Evolutionary conservation across 2,797 vertebrate genomes (phyloP).

Genomic region (Chaetodon trifasciatus): DNA sequence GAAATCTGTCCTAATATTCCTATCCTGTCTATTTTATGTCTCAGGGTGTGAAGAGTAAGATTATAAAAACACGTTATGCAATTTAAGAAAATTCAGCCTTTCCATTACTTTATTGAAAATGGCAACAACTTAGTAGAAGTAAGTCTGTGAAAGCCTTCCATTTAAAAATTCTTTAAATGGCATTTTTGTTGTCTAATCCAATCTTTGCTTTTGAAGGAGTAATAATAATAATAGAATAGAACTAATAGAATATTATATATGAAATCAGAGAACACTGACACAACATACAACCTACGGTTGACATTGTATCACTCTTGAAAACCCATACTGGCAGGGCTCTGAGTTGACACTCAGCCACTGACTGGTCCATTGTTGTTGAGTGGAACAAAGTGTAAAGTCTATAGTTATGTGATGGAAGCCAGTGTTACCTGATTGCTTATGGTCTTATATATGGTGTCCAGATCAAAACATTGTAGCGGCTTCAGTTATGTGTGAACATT

Average conservation of each 20-base stretch:
- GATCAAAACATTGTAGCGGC: conserved; percentile 14
- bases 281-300: not conserved
- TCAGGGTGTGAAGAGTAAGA: too few relatives aligned
- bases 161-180: too few relatives aligned
- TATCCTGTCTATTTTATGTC: too few relatives aligned
- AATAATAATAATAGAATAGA: too few relatives aligned
- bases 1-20: too few relatives aligned
- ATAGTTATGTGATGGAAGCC: conserved; percentile 4
- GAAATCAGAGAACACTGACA: not conserved
- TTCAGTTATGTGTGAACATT: conserved; percentile 26
- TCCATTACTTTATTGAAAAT: not conserved
- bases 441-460: conserved; percentile 30
- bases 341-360: conserved; percentile 3
- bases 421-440: conserved; percentile 22
- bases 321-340: not conserved
- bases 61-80: not conserved
- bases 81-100: not conserved
- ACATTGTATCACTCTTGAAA: not conserved
- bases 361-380: conserved; percentile 17
- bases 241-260: not conserved
- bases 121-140: too few relatives aligned
- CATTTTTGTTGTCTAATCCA: too few relatives aligned
- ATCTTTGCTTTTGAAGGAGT: not conserved
- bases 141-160: too few relatives aligned
- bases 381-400: conserved; percentile 20